Base-by-base conservation (phyloP, 2,797 vertebrate species). In the Anabas testudineus region DNA sequence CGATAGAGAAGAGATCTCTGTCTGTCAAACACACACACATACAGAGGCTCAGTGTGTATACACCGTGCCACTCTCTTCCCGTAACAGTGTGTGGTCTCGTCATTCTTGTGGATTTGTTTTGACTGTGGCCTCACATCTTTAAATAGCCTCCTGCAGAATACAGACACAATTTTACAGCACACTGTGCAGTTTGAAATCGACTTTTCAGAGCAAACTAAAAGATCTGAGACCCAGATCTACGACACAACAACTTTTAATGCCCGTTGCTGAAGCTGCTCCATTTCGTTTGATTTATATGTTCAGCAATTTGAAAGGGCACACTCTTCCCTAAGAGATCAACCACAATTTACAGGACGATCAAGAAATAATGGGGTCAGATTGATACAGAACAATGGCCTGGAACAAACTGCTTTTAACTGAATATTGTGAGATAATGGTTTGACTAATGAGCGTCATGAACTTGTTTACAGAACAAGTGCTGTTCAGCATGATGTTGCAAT, bases 71-170 rank as follows among this genome's bases (percentile, higher is more conserved):
- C 34, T 68, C 67, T 69, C 75, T 57, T 68, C 60, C 71, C 67
- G 47, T 19, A 57, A 30, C 64, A 45, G 70, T 88, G 90, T 91
- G 89, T 90, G 91, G 88, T 90, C 87, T 85, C 72, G 81, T 82
- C 81, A 73, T 76, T 80, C 81, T 74, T 30, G 28, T 7, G 62
- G 56, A 60, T 87, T 82, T 81, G 76, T 83, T 88, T 88, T 83
- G 76, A 78, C 60, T 54, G 72, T 57, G 78, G 82, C 74, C 75
- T 86, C 83, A 78, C 56, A 46, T 85, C 82, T 88, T 87, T 86
- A 90, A 88, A 89, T 83, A 92, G 72, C 64, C 54, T 32, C 47
- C 78, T 78, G 65, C 71, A 88, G 85, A 83, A 77, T 82, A 81
- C 67, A 67, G 76, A 67, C 57, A 39, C 26, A 64, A 56, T 62